phyloP scores from a whole-genome alignment of 2,113 vertebrate species.

The Notothenia rossii region DNA sequence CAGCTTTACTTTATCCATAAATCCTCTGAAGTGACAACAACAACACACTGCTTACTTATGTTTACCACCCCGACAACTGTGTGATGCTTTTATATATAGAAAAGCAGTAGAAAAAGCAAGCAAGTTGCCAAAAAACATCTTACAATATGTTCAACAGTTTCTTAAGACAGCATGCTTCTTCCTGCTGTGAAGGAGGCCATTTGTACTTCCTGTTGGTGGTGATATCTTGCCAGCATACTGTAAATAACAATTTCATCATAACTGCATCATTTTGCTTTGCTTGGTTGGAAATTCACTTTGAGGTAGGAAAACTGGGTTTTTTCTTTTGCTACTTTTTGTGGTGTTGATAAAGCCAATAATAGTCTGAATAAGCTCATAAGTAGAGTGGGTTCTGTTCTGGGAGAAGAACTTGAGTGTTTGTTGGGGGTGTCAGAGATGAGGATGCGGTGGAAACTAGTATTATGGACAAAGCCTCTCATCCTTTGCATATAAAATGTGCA shows the following conservation, averaged over 20 bases:
- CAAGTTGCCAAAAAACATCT: not conserved
- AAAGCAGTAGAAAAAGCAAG: not conserved
- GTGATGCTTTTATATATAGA: not conserved
- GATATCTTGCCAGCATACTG: not conserved
- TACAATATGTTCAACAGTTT: not conserved
- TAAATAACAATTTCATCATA: conserved; percentile 19
- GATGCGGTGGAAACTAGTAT: too few species aligned
- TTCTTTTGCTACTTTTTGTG: too few species aligned
- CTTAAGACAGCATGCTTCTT: not conserved
- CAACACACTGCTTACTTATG: not conserved
- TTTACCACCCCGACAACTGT: not conserved
- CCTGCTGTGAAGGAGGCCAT: conserved; percentile 7
- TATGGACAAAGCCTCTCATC: too few species aligned
- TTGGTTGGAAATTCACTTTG: not conserved
- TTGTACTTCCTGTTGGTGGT: conserved; percentile 22
- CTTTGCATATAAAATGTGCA: too few species aligned
- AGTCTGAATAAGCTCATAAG: too few species aligned
- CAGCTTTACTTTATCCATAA: not conserved
- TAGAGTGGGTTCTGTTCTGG: too few species aligned
- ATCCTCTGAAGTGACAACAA: not conserved
- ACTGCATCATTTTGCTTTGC: conserved; percentile 14
- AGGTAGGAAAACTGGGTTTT: too few species aligned
- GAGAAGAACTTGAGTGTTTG: too few species aligned
- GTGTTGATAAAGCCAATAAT: too few species aligned
- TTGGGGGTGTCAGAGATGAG: too few species aligned